Evolutionary conservation across 2,113 vertebrate genomes (phyloP).

Genomic region (Cinclus mexicanus): DNA sequence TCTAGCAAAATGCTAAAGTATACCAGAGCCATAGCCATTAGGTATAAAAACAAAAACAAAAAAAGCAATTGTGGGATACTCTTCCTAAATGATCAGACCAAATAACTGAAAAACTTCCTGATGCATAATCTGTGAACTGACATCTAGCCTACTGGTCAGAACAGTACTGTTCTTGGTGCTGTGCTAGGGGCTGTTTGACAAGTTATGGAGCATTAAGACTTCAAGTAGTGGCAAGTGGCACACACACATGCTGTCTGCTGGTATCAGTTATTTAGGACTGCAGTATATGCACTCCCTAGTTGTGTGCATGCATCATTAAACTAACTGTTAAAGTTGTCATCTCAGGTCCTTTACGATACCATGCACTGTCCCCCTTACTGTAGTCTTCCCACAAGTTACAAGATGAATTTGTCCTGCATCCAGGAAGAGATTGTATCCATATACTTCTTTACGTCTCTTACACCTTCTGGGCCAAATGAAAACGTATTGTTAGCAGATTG

Average conservation of each 20-base stretch:
- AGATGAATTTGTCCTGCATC: neutral
- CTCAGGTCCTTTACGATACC: neutral
- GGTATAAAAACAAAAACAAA: neutral
- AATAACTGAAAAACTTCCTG: neutral
- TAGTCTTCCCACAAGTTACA: neutral
- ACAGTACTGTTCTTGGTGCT: neutral
- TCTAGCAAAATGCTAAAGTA: neutral
- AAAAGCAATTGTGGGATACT: neutral
- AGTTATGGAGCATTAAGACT: neutral
- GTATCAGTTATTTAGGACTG: neutral
- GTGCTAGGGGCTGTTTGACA: neutral
- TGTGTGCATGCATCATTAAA: neutral
- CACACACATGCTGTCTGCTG: neutral
- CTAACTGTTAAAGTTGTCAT: neutral
- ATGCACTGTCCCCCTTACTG: too few relatives aligned
- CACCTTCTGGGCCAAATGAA: neutral
- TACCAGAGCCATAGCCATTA: neutral
- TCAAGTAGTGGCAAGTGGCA: neutral
- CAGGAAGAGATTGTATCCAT: neutral
- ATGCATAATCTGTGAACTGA: neutral
- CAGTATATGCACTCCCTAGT: neutral
- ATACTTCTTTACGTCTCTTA: neutral
- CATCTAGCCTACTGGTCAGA: neutral
- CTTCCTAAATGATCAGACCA: neutral
- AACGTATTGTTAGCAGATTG: neutral